Base-by-base conservation (phyloP, 2,797 vertebrate genomes). In the Acropternis orthonyx region DNA sequence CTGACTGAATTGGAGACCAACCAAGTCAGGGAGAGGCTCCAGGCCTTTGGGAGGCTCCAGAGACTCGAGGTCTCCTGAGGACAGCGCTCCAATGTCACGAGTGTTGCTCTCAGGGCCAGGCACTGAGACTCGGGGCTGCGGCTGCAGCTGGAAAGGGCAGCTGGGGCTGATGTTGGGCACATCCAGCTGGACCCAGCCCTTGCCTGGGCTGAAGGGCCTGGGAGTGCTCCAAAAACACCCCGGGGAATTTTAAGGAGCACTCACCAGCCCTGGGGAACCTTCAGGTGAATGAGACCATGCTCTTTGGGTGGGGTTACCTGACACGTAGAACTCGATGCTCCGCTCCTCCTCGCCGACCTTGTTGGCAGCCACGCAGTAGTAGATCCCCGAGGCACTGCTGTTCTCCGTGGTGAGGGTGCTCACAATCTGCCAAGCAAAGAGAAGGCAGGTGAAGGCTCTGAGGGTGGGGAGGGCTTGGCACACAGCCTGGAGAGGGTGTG, bases 361-460 rank as follows among this genome's bases (percentile, higher is more conserved):
- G 96, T 99, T 99, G 62, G 80, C 73, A 61, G 98, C 99, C 86
- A 95, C 21, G 15, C 99, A 99, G 91, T 92, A 95, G 78, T 97
- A 99, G 19, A 96, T 82, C 14, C 99, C 99, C 0, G 99, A 99
- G 32, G 97, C 76, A 0, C 92, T 98, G 32, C 98, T 98, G 59
- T 96, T 81, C 63, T 96, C 96, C 30, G 97, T 96, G 41, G 96
- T 97, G 76, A 99, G 96, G 3, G 95, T 98, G 88, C 99, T 98
- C 84, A 98, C 94, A n/a, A 97, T 97, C 99, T 99, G 93, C 85
- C 75, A 9, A 14, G 82, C 43, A 89, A 76, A 59, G 65, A 52
- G 73, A 82, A 17, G 56, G 69, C n/a, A 41, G 27, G 20, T 36
- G n/a, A 72, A 20, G 62, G 15, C 59, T 74, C 44, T 81, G 52